Evolutionary conservation across 1,140 invertebrate species (phyloP).

Genomic region (Papilio aristodemus): DNA sequence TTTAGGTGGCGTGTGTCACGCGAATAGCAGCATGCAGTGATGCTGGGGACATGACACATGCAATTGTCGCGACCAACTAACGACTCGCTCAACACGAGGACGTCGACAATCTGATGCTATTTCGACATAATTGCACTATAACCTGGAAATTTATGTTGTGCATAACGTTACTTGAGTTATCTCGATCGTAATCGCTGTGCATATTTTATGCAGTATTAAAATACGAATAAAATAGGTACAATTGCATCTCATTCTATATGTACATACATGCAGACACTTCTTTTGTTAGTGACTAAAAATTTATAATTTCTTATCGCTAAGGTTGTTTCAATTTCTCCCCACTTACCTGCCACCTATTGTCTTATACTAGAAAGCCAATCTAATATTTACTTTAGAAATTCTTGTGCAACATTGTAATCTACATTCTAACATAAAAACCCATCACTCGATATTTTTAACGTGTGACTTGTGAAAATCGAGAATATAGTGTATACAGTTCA

Average conservation of each 20-base stretch:
- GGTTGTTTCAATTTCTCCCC: too few species aligned
- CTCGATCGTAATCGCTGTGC: not conserved
- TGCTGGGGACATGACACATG: not conserved
- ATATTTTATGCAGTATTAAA: not conserved
- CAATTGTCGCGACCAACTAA: conserved; percentile 5
- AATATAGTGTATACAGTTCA: not conserved
- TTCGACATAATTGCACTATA: not conserved
- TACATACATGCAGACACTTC: too few species aligned
- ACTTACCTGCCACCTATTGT: too few species aligned
- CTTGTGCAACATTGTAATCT: too few species aligned
- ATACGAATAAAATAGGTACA: not conserved
- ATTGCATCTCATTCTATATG: too few species aligned
- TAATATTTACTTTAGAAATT: too few species aligned
- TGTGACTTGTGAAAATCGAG: not conserved
- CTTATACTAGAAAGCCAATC: too few species aligned
- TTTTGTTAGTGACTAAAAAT: too few species aligned
- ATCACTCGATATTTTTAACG: too few species aligned
- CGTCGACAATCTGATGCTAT: not conserved
- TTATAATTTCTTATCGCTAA: too few species aligned
- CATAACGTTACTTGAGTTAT: not conserved
- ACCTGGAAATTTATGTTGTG: not conserved
- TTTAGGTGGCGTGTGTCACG: conserved; percentile 5
- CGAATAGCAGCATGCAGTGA: not conserved
- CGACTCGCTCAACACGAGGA: not conserved
- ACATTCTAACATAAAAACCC: too few species aligned